Evolutionary conservation across 2,113 vertebrate species (phyloP).

Genomic region (Donacobius atricapilla): DNA sequence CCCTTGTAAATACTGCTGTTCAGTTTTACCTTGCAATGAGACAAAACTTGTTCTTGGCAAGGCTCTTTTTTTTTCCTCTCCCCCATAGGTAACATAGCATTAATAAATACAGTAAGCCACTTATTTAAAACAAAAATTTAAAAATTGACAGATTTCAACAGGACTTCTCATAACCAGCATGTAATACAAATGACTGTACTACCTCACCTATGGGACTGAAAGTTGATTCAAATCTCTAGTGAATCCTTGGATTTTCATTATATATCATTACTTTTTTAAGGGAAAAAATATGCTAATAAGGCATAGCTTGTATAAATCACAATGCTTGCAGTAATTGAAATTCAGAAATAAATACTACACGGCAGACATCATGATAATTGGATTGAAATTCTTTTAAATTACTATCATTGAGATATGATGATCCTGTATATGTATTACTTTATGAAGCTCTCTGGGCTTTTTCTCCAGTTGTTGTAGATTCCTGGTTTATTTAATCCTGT

Average conservation of each 20-base stretch:
- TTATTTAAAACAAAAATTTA: constrained; percentile 33
- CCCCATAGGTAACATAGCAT: constrained; percentile 53
- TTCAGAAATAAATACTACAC: constrained; percentile 4
- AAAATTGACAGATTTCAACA: constrained; percentile 39
- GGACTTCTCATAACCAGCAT: constrained; percentile 65
- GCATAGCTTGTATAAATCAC: constrained; percentile 63
- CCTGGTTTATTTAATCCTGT: constrained; percentile 5
- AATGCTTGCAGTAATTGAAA: constrained; percentile 33
- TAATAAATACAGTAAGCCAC: constrained; percentile 62
- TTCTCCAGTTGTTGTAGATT: neutral
- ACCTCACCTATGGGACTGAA: constrained; percentile 76
- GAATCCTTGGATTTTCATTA: constrained; percentile 35
- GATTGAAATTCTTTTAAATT: neutral
- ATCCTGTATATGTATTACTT: constrained; percentile 3
- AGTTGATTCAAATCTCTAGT: constrained; percentile 62
- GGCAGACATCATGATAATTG: neutral
- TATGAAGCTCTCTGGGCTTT: neutral
- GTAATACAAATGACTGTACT: constrained; percentile 73
- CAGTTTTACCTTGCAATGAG: constrained; percentile 44
- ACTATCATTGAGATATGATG: neutral
- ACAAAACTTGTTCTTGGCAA: constrained; percentile 35
- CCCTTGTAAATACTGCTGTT: constrained; percentile 69
- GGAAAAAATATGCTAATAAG: constrained; percentile 13
- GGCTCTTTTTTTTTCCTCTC: neutral
- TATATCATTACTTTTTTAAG: constrained; percentile 15